These are phyloP conservation scores for Gymnogyps californianus DNA, from an alignment of 2,113 vertebrate genomes.

Conservation along the genomic window DNA sequence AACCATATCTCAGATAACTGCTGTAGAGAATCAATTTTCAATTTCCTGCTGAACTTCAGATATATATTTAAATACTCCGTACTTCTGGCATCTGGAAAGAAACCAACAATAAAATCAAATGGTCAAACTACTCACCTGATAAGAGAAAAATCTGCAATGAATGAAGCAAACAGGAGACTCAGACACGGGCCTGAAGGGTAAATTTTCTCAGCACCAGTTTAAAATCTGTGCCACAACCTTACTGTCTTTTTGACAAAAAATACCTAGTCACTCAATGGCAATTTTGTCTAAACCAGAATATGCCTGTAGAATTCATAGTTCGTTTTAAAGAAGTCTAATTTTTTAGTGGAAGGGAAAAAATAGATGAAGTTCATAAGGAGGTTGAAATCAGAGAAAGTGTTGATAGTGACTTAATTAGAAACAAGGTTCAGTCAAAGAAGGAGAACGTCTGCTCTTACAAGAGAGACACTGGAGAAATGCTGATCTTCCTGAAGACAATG, in stretches of 20 bases:
- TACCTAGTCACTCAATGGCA: not conserved
- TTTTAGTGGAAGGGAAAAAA: not conserved
- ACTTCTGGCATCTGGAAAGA: conserved; percentile 39
- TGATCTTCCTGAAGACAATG: not conserved
- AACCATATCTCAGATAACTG: conserved; percentile 49
- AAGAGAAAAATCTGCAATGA: conserved; percentile 7
- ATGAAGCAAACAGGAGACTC: not conserved
- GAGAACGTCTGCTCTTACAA: not conserved
- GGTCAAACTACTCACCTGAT: conserved; percentile 1
- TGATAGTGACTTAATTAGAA: not conserved
- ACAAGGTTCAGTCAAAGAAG: not conserved
- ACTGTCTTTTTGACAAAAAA: not conserved
- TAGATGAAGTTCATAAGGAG: not conserved
- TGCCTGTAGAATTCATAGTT: not conserved
- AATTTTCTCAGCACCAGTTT: not conserved
- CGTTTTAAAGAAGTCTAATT: not conserved
- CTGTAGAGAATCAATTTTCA: conserved; percentile 61
- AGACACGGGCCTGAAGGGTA: not conserved
- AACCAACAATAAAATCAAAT: conserved; percentile 55
- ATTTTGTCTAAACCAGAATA: not conserved
- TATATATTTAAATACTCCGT: conserved; percentile 52
- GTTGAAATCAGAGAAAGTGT: not conserved
- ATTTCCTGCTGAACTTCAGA: conserved; percentile 50
- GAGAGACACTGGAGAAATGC: not conserved
- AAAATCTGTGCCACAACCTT: not conserved